phyloP scores from a whole-genome alignment of 2,797 vertebrate species.

The Heteromormyrus szaboi region DNA sequence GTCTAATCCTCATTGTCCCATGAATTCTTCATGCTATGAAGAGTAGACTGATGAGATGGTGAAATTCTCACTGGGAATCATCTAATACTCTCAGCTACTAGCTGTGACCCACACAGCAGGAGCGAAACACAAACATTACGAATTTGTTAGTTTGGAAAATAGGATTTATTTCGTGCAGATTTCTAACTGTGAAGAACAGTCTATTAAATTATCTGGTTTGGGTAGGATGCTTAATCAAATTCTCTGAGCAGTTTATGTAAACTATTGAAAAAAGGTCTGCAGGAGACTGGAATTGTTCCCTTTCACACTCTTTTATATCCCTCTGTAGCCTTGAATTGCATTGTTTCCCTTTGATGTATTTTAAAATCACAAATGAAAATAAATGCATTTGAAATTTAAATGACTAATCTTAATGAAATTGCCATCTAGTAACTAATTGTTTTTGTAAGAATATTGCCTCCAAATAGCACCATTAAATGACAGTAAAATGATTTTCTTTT shows the following conservation, averaged over 20 bases:
- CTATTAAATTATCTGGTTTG: conserved; percentile 4
- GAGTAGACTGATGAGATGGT: background rate
- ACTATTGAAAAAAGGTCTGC: background rate
- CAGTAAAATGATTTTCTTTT: background rate
- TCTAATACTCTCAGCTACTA: background rate
- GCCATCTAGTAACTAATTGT: background rate
- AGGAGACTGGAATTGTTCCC: background rate
- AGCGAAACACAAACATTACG: background rate
- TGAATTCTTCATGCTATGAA: background rate
- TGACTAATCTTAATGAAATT: background rate
- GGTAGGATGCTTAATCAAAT: background rate
- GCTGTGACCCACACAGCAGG: background rate
- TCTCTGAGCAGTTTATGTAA: background rate
- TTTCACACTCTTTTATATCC: background rate
- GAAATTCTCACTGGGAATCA: background rate
- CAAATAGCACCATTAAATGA: background rate
- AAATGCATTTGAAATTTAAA: background rate
- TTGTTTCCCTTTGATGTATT: background rate
- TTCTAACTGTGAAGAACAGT: background rate
- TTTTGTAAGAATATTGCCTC: background rate
- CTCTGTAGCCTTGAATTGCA: background rate
- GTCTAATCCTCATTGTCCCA: background rate
- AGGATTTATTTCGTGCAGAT: conserved; percentile 7
- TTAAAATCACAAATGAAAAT: background rate
- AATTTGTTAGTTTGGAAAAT: background rate